Percentiles rank a stretch among this genome's conserved stretches.
Conservation (phyloP, 2,888 invertebrate genomes). For the Chloromyia formosa region DNA sequence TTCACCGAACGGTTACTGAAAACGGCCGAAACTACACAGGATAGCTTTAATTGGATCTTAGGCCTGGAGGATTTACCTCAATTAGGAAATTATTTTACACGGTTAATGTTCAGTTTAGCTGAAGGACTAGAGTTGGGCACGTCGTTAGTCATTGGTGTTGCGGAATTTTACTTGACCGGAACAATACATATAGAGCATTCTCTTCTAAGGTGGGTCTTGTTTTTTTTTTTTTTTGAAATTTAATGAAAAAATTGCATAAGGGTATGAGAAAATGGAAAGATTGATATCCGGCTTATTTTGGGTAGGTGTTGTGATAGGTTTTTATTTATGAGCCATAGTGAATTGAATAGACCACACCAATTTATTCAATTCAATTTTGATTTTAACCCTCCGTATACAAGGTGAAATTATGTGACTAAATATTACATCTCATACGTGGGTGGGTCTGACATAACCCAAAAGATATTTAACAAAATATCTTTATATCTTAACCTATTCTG, state of each 20-base stretch:
- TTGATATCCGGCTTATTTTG: too few species aligned
- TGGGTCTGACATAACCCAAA: too few species aligned
- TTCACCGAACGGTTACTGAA: neutral
- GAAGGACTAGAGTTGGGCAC: neutral
- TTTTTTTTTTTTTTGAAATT: neutral
- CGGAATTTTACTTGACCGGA: neutral
- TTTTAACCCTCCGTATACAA: too few species aligned
- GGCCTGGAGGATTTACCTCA: conserved; percentile 11
- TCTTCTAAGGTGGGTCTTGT: neutral
- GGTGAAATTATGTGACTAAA: too few species aligned
- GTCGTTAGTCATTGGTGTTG: neutral
- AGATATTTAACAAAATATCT: too few species aligned
- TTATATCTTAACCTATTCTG: too few species aligned
- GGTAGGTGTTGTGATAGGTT: too few species aligned
- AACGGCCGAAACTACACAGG: neutral
- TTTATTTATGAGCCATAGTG: too few species aligned
- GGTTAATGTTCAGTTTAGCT: conserved; percentile 3
- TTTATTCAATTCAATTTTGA: too few species aligned
- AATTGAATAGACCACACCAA: too few species aligned
- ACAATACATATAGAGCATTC: neutral
- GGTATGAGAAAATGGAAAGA: too few species aligned
- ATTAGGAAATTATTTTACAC: conserved; percentile 26
- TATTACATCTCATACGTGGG: too few species aligned
- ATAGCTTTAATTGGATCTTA: conserved; percentile 23
- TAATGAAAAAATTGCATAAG: neutral